These are phyloP conservation scores for Drosophila nannoptera DNA, from an alignment of 1,140 invertebrate genomes.

Conservation along the genomic window DNA sequence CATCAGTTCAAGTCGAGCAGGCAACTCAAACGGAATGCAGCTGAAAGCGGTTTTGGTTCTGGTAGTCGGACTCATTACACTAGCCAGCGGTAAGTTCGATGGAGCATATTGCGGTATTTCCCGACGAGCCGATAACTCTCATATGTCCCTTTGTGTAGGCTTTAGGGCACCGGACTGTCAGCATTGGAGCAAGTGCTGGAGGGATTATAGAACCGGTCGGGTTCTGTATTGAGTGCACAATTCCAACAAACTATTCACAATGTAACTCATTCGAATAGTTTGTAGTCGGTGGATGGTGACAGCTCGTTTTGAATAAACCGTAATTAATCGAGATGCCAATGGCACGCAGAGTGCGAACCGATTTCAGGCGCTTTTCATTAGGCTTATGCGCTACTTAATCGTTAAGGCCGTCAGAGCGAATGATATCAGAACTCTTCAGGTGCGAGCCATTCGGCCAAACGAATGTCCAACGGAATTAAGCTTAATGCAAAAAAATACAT, in stretches of 20 bases:
- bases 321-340: conserved; percentile 16
- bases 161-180: conserved; percentile 32
- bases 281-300: too few species aligned
- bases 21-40: conserved; percentile 25
- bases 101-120: background rate
- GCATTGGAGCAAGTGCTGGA: conserved; percentile 34
- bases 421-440: conserved; percentile 3
- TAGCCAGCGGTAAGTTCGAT: conserved; percentile 30
- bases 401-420: conserved; percentile 38
- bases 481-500: conserved; percentile 41
- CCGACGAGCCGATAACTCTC: background rate
- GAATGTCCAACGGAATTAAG: conserved; percentile 35
- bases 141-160: conserved; percentile 6
- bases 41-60: conserved; percentile 19
- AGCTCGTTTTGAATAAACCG: background rate
- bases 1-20: conserved; percentile 21
- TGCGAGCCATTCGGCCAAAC: conserved; percentile 22
- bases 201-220: conserved; percentile 30
- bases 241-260: background rate
- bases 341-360: background rate
- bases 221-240: conserved; percentile 13
- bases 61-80: background rate
- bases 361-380: conserved; percentile 49
- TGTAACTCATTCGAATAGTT: conserved; percentile 1
- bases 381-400: conserved; percentile 37